Base-by-base conservation (phyloP, 2,113 vertebrate species). In the Conger conger region DNA sequence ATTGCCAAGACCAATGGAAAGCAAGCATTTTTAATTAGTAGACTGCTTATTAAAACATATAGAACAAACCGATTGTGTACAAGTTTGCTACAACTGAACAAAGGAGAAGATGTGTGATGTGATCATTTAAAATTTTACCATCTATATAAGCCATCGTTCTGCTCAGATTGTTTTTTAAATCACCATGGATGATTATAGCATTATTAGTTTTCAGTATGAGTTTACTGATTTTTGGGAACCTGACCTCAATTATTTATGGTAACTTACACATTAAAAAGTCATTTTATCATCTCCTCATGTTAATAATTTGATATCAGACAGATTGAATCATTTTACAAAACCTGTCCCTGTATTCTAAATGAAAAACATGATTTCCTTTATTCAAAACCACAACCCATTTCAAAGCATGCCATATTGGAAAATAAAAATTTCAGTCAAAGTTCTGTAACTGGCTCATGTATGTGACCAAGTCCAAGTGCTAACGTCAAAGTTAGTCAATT, bases 401-500 rank as follows among this genome's bases (percentile, higher is more conserved):
- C 17, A 36, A 78, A 40, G 38, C 36, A 42, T 13, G 9, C n/a
- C 68, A 73, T 13, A 11, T 33, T 30, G 68, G n/a, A 73, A 73
- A 73, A 33, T 5, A 68, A 68, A 20, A n/a, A 3, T 68, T 68
- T 20, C 60, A 68, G 20, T 68, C 60, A n/a, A n/a, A n/a, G 60
- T 20, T 57, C 33, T 77, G 33, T 11, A 79, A 3, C 36, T 38
- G 7, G 35, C 13, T 81, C 23, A 81, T 81, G 50, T 81, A 50
- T 45, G 37, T n/a, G n/a, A n/a, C n/a, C 81, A 45, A 82, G 80
- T 73, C 79, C 77, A 79, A 87, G 42, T 60, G 30, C 76, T 76
- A 86, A 86, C 42, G 33, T 79, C 83, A 60, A 37, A 85, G 86
- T 87, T 45, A 86, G 86, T 88, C 88, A 81, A 87, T 86, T 88